phyloP scores from a whole-genome alignment of 2,888 invertebrate genomes.

The Steinernema carpocapsae region DNA sequence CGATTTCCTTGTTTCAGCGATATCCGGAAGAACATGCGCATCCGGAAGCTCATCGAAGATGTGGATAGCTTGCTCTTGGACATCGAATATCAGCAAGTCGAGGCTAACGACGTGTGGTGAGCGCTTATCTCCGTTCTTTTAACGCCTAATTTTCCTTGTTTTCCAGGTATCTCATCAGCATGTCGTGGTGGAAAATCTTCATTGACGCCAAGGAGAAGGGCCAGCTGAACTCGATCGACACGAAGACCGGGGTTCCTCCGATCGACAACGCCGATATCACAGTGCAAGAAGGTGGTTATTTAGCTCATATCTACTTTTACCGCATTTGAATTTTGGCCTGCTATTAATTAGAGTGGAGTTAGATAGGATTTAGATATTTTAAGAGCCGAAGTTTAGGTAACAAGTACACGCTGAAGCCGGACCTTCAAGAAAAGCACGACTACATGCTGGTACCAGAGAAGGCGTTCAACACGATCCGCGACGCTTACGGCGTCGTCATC shows the following conservation, averaged over 20 bases:
- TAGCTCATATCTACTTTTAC: not conserved
- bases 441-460: constrained; percentile 50
- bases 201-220: constrained; percentile 42
- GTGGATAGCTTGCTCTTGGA: constrained; percentile 39
- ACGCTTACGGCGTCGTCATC: constrained; percentile 49
- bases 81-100: constrained; percentile 42
- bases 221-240: no score
- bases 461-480: constrained; percentile 39
- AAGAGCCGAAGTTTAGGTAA: not conserved
- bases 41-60: not conserved
- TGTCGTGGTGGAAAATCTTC: constrained; percentile 55
- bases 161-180: constrained; percentile 51
- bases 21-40: not conserved
- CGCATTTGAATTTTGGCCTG: constrained; percentile 7
- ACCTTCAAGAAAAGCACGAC: constrained; percentile 51
- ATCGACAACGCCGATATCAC: constrained; percentile 51
- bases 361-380: no score
- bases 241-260: constrained; percentile 43
- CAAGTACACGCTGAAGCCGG: constrained; percentile 40
- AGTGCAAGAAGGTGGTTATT: not conserved
- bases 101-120: constrained; percentile 47
- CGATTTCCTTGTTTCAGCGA: not conserved
- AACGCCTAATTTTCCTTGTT: not conserved
- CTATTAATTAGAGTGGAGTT: no score
- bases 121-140: not conserved